A percentile compares a stretch with the other conserved stretches of the same genome.
Conservation (phyloP, 2,888 invertebrate species). For the Zootermopsis nevadensis region DNA sequence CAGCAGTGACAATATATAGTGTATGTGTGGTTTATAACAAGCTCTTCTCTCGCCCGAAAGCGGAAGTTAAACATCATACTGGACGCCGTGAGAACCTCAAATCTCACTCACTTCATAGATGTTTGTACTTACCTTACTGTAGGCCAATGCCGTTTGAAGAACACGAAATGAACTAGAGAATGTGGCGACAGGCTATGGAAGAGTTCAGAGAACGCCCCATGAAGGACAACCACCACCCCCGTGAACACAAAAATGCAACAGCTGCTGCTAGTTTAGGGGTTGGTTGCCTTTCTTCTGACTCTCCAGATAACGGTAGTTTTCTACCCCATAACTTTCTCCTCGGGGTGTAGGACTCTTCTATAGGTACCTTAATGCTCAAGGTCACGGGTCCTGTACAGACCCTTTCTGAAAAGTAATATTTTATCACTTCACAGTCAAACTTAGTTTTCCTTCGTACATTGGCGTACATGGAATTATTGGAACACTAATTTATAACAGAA, state of each 20-base stretch:
- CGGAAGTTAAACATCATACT: too few relatives aligned
- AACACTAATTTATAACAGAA: too few relatives aligned
- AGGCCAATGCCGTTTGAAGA: neutral
- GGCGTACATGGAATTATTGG: too few relatives aligned
- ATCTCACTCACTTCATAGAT: too few relatives aligned
- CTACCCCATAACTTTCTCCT: conserved; percentile 8
- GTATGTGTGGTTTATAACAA: too few relatives aligned
- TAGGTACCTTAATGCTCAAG: neutral
- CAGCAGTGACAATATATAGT: too few relatives aligned
- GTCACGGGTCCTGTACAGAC: neutral
- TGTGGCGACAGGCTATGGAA: neutral
- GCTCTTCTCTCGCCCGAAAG: too few relatives aligned
- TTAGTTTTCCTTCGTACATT: too few relatives aligned
- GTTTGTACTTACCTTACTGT: too few relatives aligned
- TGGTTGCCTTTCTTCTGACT: neutral
- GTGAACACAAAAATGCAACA: neutral
- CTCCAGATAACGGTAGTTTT: conserved; percentile 6
- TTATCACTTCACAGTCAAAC: too few relatives aligned
- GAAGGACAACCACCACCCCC: neutral
- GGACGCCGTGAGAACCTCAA: too few relatives aligned
- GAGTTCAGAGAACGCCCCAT: neutral
- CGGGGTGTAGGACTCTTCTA: neutral
- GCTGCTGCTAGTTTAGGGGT: neutral
- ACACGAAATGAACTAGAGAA: neutral
- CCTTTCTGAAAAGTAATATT: neutral